Evolutionary conservation across 2,797 vertebrate genomes (phyloP), one percentile per base, ranked within the genome.

Genomic region (Todus mexicanus): DNA sequence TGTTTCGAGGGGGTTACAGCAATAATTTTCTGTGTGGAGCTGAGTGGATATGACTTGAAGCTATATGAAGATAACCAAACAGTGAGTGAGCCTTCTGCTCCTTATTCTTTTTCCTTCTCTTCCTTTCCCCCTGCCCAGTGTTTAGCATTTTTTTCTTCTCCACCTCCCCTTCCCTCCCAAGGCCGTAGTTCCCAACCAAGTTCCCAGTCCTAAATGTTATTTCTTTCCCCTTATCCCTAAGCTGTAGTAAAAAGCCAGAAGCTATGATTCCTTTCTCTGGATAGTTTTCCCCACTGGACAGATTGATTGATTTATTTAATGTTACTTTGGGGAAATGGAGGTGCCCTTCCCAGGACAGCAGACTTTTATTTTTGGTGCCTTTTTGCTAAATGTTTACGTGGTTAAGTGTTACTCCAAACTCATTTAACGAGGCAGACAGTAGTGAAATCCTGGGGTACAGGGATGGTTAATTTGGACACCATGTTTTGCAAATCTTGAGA

Each of bases 21-120:
- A 97, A 99, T 99, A 98, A 99, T 99, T 98, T 99, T 99, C 98
- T 99, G 99, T 73, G 99, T 99, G 94, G 99, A 99, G 98, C 98
- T 99, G 79, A 99, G 99, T 57, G 99, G 99, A 95, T 99, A 99
- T 26, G 99, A 99, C 97, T 98, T 99, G 97, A 99, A 99, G 97
- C 98, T 99, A 82, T 99, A 99, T 13, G 99, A 99, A 97, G 99
- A 99, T 97, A 99, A 99, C 98, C 99, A 99, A 97, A 99, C 99
- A 97, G 99, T 99, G 98, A 99, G 99, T 97, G 37, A 17, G 48
- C 35, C 22, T 86, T 79, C 21, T 29, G n/a, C 27, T 85, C 11
- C 18, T 80, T 53, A 8, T 23, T 77, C 33, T 66, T 20, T 31
- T 84, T 27, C 40, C 40, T 47, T 63, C 59, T 51, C 21, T 45